phyloP scores from a whole-genome alignment of 2,797 vertebrate species.

The Peromyscus eremicus region DNA sequence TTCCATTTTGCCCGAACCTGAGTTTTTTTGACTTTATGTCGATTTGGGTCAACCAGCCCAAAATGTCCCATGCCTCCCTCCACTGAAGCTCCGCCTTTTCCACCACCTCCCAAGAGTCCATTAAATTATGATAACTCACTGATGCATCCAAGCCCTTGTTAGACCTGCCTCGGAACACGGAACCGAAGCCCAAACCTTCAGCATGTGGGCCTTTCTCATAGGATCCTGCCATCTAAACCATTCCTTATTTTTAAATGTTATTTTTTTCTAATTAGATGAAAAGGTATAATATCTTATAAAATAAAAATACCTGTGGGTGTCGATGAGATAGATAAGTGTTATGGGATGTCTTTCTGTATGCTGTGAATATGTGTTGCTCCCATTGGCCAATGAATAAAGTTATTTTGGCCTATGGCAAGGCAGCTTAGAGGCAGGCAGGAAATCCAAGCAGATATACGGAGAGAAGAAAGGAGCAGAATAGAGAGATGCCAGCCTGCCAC shows the following conservation, averaged over 20 bases:
- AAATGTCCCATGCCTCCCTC: neutral
- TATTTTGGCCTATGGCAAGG: too few relatives aligned
- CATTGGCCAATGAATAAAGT: too few relatives aligned
- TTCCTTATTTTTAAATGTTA: too few relatives aligned
- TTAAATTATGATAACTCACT: too few relatives aligned
- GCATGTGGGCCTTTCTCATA: neutral
- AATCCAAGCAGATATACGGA: too few relatives aligned
- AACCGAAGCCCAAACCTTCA: neutral
- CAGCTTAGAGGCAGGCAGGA: too few relatives aligned
- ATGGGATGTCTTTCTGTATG: too few relatives aligned
- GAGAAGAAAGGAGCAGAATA: too few relatives aligned
- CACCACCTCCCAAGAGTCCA: too few relatives aligned
- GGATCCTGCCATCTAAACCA: neutral
- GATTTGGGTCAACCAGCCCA: neutral
- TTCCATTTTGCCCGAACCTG: neutral
- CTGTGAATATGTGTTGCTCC: too few relatives aligned
- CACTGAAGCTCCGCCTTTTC: neutral
- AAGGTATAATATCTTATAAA: neutral
- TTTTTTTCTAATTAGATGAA: constrained; percentile 29
- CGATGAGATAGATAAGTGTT: neutral
- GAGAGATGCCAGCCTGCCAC: too few relatives aligned
- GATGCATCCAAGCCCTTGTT: too few relatives aligned
- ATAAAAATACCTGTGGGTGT: neutral
- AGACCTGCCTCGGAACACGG: neutral
- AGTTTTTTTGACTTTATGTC: neutral